Percentiles rank a stretch among this genome's conserved stretches.
These are phyloP conservation scores for Collichthys lucidus DNA, from an alignment of 2,113 vertebrate genomes.

Conservation along the genomic window DNA sequence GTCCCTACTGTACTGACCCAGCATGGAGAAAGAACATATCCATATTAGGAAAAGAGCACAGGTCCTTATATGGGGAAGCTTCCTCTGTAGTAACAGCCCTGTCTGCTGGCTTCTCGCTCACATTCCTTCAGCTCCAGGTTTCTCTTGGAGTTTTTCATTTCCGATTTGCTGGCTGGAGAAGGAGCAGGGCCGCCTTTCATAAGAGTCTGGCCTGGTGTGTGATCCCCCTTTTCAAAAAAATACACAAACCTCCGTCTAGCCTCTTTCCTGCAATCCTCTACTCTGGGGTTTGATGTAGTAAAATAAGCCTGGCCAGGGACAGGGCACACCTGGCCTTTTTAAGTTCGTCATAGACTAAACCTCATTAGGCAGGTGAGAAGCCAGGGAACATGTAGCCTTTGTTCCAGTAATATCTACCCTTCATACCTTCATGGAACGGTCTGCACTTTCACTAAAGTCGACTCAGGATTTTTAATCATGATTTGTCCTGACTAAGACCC, in stretches of 20 bases:
- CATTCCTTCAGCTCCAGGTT: constrained; percentile 90
- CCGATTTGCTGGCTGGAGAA: constrained; percentile 91
- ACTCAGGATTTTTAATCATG: constrained; percentile 43
- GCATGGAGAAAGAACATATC: constrained; percentile 73
- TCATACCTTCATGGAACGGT: constrained; percentile 14
- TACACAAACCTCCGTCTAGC: constrained; percentile 95
- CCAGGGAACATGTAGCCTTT: constrained; percentile 57
- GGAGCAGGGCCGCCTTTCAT: constrained; percentile 85
- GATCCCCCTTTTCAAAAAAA: constrained; percentile 84
- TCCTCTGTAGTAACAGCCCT: constrained; percentile 91
- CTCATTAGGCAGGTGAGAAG: constrained; percentile 81
- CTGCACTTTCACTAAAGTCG: constrained; percentile 46
- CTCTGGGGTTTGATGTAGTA: constrained; percentile 91
- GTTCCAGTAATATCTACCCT: constrained; percentile 43
- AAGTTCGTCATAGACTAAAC: constrained; percentile 81
- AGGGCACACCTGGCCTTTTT: constrained; percentile 88
- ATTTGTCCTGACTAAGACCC: constrained; percentile 43
- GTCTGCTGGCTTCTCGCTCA: constrained; percentile 88
- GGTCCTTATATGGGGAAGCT: constrained; percentile 92
- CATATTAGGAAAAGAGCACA: constrained; percentile 83
- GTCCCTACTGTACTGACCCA: constrained; percentile 77
- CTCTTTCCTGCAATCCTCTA: constrained; percentile 91
- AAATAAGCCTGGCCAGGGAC: constrained; percentile 81
- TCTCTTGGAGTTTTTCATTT: constrained; percentile 96
- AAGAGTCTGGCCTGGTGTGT: constrained; percentile 90